Conservation (phyloP, 2,113 vertebrate species). For the Ranitomeya variabilis region DNA sequence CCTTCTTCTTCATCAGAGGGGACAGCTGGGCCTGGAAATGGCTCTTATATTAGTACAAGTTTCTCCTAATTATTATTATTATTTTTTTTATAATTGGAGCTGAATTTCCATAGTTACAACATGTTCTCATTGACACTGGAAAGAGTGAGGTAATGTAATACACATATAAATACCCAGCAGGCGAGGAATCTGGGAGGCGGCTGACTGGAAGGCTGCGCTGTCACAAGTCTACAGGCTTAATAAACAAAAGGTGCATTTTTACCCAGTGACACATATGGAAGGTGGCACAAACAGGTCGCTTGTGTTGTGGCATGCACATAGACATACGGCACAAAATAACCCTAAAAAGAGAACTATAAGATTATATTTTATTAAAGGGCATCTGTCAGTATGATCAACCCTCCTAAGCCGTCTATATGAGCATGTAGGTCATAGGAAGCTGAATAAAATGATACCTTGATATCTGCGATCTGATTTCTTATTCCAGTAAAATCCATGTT, state of each 20-base stretch:
- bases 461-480: too few species aligned
- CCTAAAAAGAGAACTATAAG: too few species aligned
- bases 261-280: slow-evolving; percentile 10
- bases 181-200: slow-evolving; percentile 47
- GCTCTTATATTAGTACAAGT: slow-evolving; percentile 32
- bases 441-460: too few species aligned
- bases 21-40: slow-evolving; percentile 43
- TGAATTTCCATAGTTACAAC: slow-evolving; percentile 48
- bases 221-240: slow-evolving; percentile 22
- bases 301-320: background rate
- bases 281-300: background rate
- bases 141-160: slow-evolving; percentile 55
- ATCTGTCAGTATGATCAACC: too few species aligned
- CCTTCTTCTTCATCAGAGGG: slow-evolving; percentile 25
- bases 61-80: slow-evolving; percentile 37
- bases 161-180: slow-evolving; percentile 49
- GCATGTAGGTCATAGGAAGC: too few species aligned
- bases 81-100: slow-evolving; percentile 34
- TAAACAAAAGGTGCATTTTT: slow-evolving; percentile 47
- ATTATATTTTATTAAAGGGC: too few species aligned
- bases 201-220: slow-evolving; percentile 44
- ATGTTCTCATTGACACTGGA: slow-evolving; percentile 46
- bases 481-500: too few species aligned
- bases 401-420: too few species aligned
- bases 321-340: background rate